Base-by-base conservation (phyloP, 2,113 vertebrate species). In the Macroglossus sobrinus region DNA sequence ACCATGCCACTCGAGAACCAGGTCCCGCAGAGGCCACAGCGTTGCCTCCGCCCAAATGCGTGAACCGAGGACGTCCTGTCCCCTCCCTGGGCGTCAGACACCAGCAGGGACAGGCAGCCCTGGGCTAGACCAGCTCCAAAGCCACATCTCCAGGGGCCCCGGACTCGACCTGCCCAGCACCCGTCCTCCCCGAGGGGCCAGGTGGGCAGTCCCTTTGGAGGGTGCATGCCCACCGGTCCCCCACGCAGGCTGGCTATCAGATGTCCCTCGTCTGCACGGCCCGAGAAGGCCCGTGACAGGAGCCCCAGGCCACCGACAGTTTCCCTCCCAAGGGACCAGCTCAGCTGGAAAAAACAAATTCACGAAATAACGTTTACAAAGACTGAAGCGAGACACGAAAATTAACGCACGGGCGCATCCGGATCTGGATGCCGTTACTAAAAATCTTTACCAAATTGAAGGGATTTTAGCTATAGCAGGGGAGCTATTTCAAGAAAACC, bases 21-120 rank as follows among this genome's bases (percentile, higher is more conserved):
- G 59, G 79, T 21, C 38, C 35, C 28, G 3, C 75, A 59, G 69
- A 45, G 45, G 21, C 28, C 35, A 43, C 14, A 15, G 40, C 2
- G 10, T 0, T 10, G 45, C 61, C 30, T 38, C n/a, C 2, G 45
- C 35, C 24, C 2, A 0, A 53, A 26, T 3, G 6, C 4, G 1
- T 8, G n/a, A 7, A 6, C 59, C 3, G 35, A 22, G 43, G 4
- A 33, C 4, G 22, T 3, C 14, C 33, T 4, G 0, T 5, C 22
- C 14, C 47, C n/a, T 45, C 43, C 59, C 30, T 9, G 57, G 63
- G 28, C 0, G 8, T 13, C 15, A 63, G 43, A 30, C 1, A 2
- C 55, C 30, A 53, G 6, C 3, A 0, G 15, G 26, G 47, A 38
- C 0, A 3, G n/a, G 38, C 24, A 68, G 71, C 30, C 12, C 69